Conservation (phyloP, 2,113 vertebrate species). For the Podarcis muralis region DNA sequence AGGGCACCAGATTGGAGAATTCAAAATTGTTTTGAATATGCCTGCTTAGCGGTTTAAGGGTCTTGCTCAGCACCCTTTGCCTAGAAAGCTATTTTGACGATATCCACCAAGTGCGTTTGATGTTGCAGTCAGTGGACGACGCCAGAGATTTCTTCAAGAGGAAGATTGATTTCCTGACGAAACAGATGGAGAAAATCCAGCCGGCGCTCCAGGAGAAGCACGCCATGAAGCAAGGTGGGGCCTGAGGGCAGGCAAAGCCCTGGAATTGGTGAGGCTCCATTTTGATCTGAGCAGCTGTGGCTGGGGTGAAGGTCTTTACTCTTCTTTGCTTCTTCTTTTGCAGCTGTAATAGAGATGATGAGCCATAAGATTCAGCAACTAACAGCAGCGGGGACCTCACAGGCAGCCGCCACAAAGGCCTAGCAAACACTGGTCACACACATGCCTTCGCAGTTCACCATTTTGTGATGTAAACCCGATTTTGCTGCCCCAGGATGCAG, state of each 20-base stretch:
- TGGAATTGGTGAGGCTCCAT: not conserved
- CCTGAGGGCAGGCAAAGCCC: too few species aligned
- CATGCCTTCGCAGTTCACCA: not conserved
- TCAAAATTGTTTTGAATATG: not conserved
- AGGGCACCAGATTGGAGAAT: not conserved
- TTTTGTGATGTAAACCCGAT: not conserved
- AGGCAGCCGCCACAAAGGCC: slow-evolving; percentile 81
- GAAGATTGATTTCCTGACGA: slow-evolving; percentile 93
- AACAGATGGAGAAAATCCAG: slow-evolving; percentile 95
- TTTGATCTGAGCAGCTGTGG: not conserved
- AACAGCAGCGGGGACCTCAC: slow-evolving; percentile 82
- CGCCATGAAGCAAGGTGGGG: slow-evolving; percentile 89
- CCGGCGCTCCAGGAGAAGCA: slow-evolving; percentile 92
- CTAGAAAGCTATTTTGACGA: not conserved
- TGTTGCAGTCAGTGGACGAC: slow-evolving; percentile 81
- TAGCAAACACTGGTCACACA: slow-evolving; percentile 43
- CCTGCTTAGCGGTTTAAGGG: too few species aligned
- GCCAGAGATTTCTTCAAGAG: slow-evolving; percentile 91
- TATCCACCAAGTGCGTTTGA: not conserved
- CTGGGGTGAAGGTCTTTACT: not conserved
- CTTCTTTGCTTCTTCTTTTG: slow-evolving; percentile 37
- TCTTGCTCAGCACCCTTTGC: not conserved
- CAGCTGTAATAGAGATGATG: slow-evolving; percentile 93
- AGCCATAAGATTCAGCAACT: slow-evolving; percentile 93
- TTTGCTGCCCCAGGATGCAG: not conserved